Evolutionary conservation across 1,140 invertebrate species (phyloP), one percentile per base, ranked within the genome.

Genomic region (Camponotus floridanus): DNA sequence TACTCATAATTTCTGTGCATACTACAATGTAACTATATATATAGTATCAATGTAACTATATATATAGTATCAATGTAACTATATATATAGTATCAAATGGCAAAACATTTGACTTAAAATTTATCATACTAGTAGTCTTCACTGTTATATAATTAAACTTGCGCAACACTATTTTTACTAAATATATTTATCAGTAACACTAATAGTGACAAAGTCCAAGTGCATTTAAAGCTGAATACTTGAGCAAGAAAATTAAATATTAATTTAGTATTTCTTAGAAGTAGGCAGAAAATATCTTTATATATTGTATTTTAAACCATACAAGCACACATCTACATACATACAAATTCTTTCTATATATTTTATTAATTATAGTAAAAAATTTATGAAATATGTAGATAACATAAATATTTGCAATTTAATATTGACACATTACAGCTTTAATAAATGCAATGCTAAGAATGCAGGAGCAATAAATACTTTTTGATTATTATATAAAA

Each of bases 131-230:
- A 18, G 13, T 36, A 55, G n/a, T 67, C 62, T 68, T 21, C 13
- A 51, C 48, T 8, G n/a, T 39, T 74, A 59, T 13, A 7, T 74
- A 74, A 80, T 8, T 57, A 42, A 57, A 67, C 45, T 80, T 68
- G 64, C 33, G 68, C 48, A 57, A 80, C 33, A 42, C 13, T 80
- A 5, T 80, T 80, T 57, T 80, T 9, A 26, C 13, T 39, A 11
- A 7, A 36, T 21, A 83, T 64, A 18, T 62, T 13, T 71, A 45
- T 74, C 73, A 55, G 8, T 42, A 18, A 61, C 7, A 31, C n/a
- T 33, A 26, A 62, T 26, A 26, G 26, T 76, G 15, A 48, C 36
- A 57, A 65, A 31, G 31, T 55, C 0, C n/a, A 67, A 70, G 8
- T 36, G 39, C 2, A 13, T 68, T 45, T 18, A 18, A 85, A 36